Percentiles rank a stretch among this genome's conserved stretches.
Conservation (phyloP, 2,888 invertebrate species). For the Portevinia maculata region DNA sequence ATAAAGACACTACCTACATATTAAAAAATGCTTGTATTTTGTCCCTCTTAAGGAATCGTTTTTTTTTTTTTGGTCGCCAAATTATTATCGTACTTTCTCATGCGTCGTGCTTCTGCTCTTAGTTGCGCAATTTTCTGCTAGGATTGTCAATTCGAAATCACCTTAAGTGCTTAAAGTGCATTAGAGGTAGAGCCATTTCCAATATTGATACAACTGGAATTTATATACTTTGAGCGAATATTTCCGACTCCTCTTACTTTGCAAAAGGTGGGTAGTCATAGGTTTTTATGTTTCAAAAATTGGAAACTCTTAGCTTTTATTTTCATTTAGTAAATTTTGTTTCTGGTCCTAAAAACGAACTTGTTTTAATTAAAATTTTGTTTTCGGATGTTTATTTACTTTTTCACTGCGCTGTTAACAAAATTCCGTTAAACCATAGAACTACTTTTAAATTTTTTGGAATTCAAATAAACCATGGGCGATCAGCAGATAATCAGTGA, state of each 20-base stretch:
- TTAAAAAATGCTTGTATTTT: too few species aligned
- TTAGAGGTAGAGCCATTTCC: too few species aligned
- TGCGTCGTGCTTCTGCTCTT: too few species aligned
- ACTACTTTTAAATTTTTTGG: background rate
- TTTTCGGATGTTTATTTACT: conserved; percentile 17
- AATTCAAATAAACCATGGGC: conserved; percentile 23
- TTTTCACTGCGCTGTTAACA: background rate
- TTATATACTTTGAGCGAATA: background rate
- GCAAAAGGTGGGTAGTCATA: background rate
- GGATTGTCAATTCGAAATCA: too few species aligned
- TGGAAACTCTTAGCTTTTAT: conserved; percentile 1
- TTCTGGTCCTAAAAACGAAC: conserved; percentile 22
- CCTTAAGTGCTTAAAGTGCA: too few species aligned
- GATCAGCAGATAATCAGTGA: conserved; percentile 36
- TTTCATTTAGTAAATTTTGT: conserved; percentile 26
- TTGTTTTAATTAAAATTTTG: conserved; percentile 20
- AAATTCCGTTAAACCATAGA: conserved; percentile 7
- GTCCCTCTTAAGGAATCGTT: too few species aligned
- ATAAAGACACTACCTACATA: too few species aligned
- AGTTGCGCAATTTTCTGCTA: too few species aligned
- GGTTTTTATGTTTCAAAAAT: conserved; percentile 18
- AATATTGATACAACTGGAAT: background rate
- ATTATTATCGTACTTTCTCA: too few species aligned
- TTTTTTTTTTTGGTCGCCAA: too few species aligned
- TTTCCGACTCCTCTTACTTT: conserved; percentile 2